phyloP scores from a whole-genome alignment of 2,888 invertebrate species.

The Phyllotreta cruciferae region DNA sequence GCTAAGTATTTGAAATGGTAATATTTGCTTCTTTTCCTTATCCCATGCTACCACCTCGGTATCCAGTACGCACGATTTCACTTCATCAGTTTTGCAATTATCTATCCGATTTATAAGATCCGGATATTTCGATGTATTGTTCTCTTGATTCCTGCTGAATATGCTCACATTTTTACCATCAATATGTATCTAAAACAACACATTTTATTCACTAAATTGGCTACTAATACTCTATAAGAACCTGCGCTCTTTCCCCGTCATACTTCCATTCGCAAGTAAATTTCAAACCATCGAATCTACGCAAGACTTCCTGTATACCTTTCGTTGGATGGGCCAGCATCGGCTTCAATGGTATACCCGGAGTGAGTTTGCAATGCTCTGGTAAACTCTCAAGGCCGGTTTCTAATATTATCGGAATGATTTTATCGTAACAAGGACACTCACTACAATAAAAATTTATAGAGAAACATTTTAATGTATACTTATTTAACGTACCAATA shows the following conservation, averaged over 20 bases:
- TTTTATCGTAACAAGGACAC: constrained; percentile 91
- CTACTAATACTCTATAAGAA: constrained; percentile 49
- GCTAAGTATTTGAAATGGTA: constrained; percentile 95
- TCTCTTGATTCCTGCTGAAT: constrained; percentile 95
- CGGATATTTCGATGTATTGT: constrained; percentile 94
- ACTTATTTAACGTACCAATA: constrained; percentile 75
- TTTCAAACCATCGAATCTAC: constrained; percentile 72
- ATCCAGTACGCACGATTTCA: constrained; percentile 89
- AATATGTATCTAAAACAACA: constrained; percentile 72
- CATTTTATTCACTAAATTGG: neutral
- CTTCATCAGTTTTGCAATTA: constrained; percentile 63
- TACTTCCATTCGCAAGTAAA: constrained; percentile 99
- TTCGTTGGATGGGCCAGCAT: constrained; percentile 99
- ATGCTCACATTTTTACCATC: constrained; percentile 76
- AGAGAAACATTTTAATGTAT: neutral
- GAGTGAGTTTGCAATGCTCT: constrained; percentile 82
- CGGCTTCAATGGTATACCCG: constrained; percentile 94
- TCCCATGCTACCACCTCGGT: constrained; percentile 99
- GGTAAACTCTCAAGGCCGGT: constrained; percentile 80
- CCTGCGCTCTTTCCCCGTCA: constrained; percentile 98
- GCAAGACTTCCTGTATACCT: constrained; percentile 88
- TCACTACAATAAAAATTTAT: constrained; percentile 68
- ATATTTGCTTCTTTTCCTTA: constrained; percentile 80
- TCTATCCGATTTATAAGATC: constrained; percentile 83
- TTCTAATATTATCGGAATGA: constrained; percentile 79